Base-by-base conservation (phyloP, 2,888 invertebrate genomes). In the Apodemia zela region DNA sequence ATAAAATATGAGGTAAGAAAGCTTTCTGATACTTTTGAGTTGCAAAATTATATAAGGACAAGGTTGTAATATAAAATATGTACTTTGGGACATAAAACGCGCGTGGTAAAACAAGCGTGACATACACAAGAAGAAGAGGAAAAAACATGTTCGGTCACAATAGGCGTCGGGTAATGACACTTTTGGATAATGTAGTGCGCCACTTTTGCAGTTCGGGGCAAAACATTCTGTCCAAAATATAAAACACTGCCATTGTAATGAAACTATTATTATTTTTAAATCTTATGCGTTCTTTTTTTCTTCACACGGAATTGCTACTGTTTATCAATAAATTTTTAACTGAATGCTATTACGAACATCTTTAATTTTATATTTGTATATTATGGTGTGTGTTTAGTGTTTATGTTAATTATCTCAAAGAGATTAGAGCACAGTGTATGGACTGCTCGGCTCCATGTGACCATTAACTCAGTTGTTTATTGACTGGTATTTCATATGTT, bases 111-210 rank as follows among this genome's bases (percentile, higher is more conserved):
- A 54, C 29, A 29, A 29, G 29, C 29, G 29, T 29, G 29, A 29
- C 29, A 4, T 70, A 71, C 72, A 38, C 13, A 3, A 74, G 73
- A 69, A 73, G 75, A 76, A 73, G 75, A 76, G 74, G 76, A 68
- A 67, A n/a, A 69, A 29, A 29, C 29, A 29, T 51, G 64, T 61
- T 63, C 67, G 73, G 73, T 72, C 72, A 74, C 67, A 77, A 73
- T 25, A 60, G 58, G 58, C 47, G 47, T 57, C 73, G 59, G 77
- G 79, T 83, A 86, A 86, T 81, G 84, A 84, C 82, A 79, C 75
- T 75, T 75, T 78, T 87, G 10, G 49, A 49, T 49, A 87, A 87
- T 86, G 85, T 86, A 86, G 82, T 83, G 82, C 76, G 82, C 76
- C 82, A 73, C 81, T 82, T 85, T 83, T 82, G 82, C 79, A 75